Percentiles rank a stretch among this genome's conserved stretches.
Evolutionary conservation across 2,888 invertebrate genomes (phyloP).

Genomic region (Embidobia sp.): DNA sequence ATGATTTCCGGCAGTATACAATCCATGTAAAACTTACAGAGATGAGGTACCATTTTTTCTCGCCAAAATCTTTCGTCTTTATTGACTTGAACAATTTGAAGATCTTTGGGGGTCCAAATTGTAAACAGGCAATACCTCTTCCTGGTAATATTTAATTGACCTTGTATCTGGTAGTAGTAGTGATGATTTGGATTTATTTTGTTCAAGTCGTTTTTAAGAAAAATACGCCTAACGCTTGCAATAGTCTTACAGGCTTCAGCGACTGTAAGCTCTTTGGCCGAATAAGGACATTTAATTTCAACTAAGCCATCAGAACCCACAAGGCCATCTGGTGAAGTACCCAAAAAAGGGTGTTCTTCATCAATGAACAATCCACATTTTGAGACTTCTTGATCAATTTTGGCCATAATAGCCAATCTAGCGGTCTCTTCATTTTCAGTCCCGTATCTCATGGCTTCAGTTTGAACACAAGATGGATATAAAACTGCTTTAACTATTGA

Average conservation of each 20-base stretch:
- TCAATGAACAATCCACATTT: constrained; percentile 47
- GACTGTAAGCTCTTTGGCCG: neutral
- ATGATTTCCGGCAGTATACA: neutral
- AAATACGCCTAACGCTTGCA: neutral
- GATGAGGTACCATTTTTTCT: neutral
- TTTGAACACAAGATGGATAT: constrained; percentile 9
- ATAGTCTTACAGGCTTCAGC: neutral
- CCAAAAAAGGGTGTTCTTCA: constrained; percentile 14
- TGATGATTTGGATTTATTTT: neutral
- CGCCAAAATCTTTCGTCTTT: neutral
- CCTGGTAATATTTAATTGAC: constrained; percentile 4
- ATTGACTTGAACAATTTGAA: neutral
- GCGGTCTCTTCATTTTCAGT: constrained; percentile 49
- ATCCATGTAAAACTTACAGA: neutral
- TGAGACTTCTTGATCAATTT: constrained; percentile 1
- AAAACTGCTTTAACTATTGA: constrained; percentile 35
- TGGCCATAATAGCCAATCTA: neutral
- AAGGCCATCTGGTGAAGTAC: constrained; percentile 51
- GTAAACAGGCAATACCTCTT: neutral
- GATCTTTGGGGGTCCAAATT: neutral
- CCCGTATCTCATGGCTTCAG: constrained; percentile 29
- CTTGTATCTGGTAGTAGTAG: neutral
- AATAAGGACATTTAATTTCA: constrained; percentile 48
- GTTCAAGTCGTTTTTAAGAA: neutral
- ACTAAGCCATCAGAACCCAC: constrained; percentile 47